These are phyloP conservation scores for Xiphorhynchus erythropygius DNA, from an alignment of 2,797 vertebrate genomes.

Conservation along the genomic window DNA sequence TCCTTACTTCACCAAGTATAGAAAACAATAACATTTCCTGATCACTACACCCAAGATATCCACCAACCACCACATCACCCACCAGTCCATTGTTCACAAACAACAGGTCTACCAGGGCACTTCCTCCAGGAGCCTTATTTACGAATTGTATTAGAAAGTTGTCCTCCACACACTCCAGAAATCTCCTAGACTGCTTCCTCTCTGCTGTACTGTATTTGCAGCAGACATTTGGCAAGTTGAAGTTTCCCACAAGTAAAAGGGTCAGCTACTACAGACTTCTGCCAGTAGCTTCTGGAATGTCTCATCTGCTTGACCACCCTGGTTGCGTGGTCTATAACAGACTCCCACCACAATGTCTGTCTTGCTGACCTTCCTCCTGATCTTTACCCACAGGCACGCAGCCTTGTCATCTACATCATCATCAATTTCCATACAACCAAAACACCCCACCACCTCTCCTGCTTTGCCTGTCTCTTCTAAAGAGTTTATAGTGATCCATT, in stretches of 20 bases:
- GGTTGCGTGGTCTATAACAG: neutral
- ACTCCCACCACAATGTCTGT: neutral
- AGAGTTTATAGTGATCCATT: neutral
- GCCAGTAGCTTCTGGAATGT: neutral
- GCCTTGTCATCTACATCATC: neutral
- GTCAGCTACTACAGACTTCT: neutral
- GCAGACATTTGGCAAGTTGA: neutral
- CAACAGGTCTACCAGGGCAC: neutral
- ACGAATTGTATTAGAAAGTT: neutral
- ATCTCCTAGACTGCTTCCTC: neutral
- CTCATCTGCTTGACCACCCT: neutral
- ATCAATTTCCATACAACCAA: neutral
- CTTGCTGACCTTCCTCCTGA: neutral
- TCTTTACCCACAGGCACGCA: neutral
- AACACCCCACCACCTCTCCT: neutral
- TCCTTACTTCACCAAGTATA: neutral
- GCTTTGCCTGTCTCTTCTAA: neutral
- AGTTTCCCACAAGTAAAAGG: neutral
- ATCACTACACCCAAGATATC: no score
- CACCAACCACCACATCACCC: neutral
- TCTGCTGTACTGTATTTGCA: neutral
- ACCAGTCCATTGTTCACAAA: neutral
- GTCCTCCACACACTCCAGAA: neutral
- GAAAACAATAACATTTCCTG: neutral
- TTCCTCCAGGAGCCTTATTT: neutral